Evolutionary conservation across 2,888 invertebrate species (phyloP).

Genomic region (Leucania comma): DNA sequence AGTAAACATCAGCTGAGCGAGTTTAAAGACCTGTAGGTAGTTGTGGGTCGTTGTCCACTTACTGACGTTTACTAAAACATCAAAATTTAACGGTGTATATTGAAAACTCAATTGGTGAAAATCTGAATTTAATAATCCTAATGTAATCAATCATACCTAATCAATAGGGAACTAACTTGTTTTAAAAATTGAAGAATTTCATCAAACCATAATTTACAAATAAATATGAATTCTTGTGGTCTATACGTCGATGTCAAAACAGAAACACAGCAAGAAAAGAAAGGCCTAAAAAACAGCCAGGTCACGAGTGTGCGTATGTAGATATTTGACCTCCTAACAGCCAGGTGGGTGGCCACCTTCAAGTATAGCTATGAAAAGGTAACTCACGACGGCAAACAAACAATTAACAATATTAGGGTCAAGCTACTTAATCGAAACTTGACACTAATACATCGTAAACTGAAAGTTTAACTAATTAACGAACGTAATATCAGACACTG

Average conservation of each 20-base stretch:
- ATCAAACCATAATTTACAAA: neutral
- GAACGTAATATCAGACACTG: neutral
- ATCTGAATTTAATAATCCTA: neutral
- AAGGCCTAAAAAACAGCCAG: constrained; percentile 5
- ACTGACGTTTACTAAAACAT: no score
- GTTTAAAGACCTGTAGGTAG: no score
- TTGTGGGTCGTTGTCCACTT: no score
- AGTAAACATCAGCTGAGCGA: no score
- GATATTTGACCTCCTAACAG: constrained; percentile 34
- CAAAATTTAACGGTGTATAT: no score
- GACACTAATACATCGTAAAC: constrained; percentile 11
- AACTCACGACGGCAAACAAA: neutral
- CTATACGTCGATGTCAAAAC: neutral
- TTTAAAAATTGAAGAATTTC: neutral
- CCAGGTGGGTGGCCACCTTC: neutral
- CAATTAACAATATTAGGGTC: constrained; percentile 10
- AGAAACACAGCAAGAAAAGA: constrained; percentile 20
- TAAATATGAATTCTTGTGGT: neutral
- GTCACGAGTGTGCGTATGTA: constrained; percentile 36
- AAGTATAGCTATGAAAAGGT: constrained; percentile 12
- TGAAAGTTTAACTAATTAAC: neutral
- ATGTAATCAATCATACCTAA: neutral
- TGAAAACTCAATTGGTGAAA: neutral
- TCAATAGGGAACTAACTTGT: neutral
- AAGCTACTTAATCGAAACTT: constrained; percentile 17